These are phyloP conservation scores for Dendrolimus pini DNA, from an alignment of 2,888 invertebrate genomes.

Conservation along the genomic window DNA sequence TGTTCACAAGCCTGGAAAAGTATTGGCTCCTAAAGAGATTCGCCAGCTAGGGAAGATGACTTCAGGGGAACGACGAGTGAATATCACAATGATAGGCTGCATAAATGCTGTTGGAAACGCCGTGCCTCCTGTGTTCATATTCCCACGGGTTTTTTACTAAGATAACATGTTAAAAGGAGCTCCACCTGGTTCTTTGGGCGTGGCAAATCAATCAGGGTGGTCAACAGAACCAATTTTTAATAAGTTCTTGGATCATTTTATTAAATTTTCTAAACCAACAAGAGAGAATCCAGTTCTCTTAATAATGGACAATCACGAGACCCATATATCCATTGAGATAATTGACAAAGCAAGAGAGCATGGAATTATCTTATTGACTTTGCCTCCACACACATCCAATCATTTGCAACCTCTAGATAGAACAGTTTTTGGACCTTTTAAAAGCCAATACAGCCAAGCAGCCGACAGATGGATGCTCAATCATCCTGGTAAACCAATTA, in stretches of 20 bases:
- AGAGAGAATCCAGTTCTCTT: constrained; percentile 17
- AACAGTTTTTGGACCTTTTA: constrained; percentile 19
- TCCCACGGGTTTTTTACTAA: constrained; percentile 12
- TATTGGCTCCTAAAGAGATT: constrained; percentile 11
- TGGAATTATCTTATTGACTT: constrained; percentile 15
- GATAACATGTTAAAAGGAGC: constrained; percentile 19
- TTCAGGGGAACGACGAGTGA: constrained; percentile 6
- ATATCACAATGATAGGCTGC: constrained; percentile 7
- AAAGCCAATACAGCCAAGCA: constrained; percentile 10
- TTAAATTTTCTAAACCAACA: constrained; percentile 11
- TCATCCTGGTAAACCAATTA: constrained; percentile 24
- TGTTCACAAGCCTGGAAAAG: constrained; percentile 13
- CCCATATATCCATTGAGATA: constrained; percentile 25
- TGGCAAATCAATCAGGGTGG: constrained; percentile 24
- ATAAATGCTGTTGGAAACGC: constrained; percentile 8
- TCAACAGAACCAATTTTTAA: constrained; percentile 17
- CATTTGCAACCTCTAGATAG: constrained; percentile 16
- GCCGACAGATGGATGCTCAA: constrained; percentile 26
- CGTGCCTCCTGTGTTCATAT: constrained; percentile 6
- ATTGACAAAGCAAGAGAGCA: constrained; percentile 19
- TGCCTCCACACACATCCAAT: constrained; percentile 16
- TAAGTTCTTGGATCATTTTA: constrained; percentile 13
- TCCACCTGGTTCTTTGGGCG: constrained; percentile 17
- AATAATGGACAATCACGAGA: constrained; percentile 30
- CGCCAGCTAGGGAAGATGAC: constrained; percentile 7